Percentiles rank a stretch among this genome's conserved stretches.
These are phyloP conservation scores for Phrynosoma blainvillii DNA, from an alignment of 2,113 vertebrate genomes.

Conservation along the genomic window DNA sequence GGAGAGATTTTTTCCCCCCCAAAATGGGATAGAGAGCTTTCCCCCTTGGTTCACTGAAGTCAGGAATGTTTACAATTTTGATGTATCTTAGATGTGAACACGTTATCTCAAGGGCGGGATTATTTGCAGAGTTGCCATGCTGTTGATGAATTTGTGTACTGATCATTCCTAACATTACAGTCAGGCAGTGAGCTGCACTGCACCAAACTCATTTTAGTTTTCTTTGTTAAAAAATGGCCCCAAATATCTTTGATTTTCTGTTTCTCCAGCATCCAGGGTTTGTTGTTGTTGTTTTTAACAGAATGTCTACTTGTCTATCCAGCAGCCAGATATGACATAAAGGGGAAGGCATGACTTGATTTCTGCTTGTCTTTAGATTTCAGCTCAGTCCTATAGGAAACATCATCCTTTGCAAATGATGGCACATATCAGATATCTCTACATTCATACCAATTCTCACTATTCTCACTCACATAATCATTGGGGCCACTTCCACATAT, in stretches of 20 bases:
- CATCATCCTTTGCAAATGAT: background rate
- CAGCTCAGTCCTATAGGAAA: background rate
- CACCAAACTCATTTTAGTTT: background rate
- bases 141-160: background rate
- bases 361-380: background rate
- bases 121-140: background rate
- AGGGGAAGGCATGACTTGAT: background rate
- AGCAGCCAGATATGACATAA: background rate
- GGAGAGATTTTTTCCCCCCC: too few relatives aligned
- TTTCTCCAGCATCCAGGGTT: background rate
- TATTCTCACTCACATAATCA: background rate
- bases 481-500: background rate
- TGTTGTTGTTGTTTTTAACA: background rate
- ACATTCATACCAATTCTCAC: background rate
- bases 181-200: background rate
- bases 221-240: background rate
- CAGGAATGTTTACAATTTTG: background rate
- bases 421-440: background rate
- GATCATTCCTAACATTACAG: background rate
- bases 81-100: background rate
- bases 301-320: background rate
- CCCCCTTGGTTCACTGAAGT: background rate
- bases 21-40: too few relatives aligned
- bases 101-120: background rate
- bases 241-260: background rate